A percentile compares a stretch with the other conserved stretches of the same genome.
Conservation (phyloP, 2,888 invertebrate species). For the Brachycybe producta region DNA sequence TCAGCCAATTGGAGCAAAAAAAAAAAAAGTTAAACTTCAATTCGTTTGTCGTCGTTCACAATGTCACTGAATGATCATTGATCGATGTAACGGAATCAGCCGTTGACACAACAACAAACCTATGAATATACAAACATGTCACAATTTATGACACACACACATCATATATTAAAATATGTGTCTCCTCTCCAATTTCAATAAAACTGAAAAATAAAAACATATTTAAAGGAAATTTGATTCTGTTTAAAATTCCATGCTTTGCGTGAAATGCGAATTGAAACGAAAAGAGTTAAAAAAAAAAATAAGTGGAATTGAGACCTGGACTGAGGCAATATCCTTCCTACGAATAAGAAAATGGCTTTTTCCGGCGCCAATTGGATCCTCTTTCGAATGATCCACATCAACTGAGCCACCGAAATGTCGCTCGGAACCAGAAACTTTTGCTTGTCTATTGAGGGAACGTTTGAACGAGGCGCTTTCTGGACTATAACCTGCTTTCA, state of each 20-base stretch:
- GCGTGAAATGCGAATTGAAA: not conserved
- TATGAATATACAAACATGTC: too few species aligned
- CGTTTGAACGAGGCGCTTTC: conserved; percentile 34
- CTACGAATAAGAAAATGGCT: conserved; percentile 38
- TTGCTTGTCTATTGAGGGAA: conserved; percentile 36
- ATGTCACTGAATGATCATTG: too few species aligned
- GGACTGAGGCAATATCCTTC: conserved; percentile 36
- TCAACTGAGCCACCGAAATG: conserved; percentile 39
- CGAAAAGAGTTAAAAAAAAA: not conserved
- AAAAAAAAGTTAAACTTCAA: too few species aligned
- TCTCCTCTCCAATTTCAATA: not conserved
- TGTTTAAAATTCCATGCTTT: too few species aligned
- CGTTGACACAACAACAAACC: too few species aligned
- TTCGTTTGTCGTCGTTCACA: too few species aligned
- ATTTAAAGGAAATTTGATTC: too few species aligned
- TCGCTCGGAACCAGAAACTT: conserved; percentile 39
- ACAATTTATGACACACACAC: too few species aligned
- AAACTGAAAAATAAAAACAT: not conserved
- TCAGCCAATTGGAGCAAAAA: too few species aligned
- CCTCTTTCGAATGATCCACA: conserved; percentile 39
- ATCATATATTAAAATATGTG: not conserved
- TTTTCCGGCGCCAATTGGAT: conserved; percentile 37
- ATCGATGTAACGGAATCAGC: too few species aligned
- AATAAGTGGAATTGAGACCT: conserved; percentile 28
- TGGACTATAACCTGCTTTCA: conserved; percentile 36